Evolutionary conservation across 2,888 invertebrate species (phyloP).

Genomic region (Athalia rosae): DNA sequence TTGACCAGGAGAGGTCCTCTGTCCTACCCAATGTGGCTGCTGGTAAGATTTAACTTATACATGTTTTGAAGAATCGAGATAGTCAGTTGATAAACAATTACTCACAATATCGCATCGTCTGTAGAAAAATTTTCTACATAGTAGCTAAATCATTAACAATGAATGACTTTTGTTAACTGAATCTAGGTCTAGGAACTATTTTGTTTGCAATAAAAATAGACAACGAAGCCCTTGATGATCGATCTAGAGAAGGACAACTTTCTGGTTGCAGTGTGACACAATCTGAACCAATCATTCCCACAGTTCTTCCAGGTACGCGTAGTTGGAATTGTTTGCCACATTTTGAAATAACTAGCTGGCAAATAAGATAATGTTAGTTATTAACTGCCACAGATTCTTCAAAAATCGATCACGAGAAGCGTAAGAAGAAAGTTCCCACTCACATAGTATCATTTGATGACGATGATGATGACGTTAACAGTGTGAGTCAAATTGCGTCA

Average conservation of each 20-base stretch:
- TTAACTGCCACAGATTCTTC: constrained; percentile 18
- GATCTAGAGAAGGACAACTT: constrained; percentile 73
- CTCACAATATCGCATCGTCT: constrained; percentile 19
- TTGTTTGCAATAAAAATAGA: constrained; percentile 95
- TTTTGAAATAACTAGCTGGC: neutral
- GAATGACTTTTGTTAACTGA: neutral
- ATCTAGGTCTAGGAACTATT: constrained; percentile 87
- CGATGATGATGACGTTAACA: constrained; percentile 73
- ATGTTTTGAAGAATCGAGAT: neutral
- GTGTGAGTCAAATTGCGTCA: constrained; percentile 62
- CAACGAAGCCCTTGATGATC: constrained; percentile 85
- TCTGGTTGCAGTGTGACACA: constrained; percentile 71
- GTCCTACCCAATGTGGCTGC: constrained; percentile 90
- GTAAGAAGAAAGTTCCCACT: constrained; percentile 78
- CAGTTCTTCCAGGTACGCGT: constrained; percentile 78
- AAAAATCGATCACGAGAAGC: constrained; percentile 68
- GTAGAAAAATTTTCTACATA: constrained; percentile 31
- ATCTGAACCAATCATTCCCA: constrained; percentile 83
- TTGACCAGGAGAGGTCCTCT: constrained; percentile 86
- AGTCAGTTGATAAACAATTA: constrained; percentile 29
- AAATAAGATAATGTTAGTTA: neutral
- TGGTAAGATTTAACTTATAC: constrained; percentile 75
- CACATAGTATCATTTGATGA: constrained; percentile 83
- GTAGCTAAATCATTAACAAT: neutral
- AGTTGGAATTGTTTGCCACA: neutral